These are phyloP conservation scores for Tachuris rubrigastra DNA, from an alignment of 2,113 vertebrate genomes.

Conservation along the genomic window DNA sequence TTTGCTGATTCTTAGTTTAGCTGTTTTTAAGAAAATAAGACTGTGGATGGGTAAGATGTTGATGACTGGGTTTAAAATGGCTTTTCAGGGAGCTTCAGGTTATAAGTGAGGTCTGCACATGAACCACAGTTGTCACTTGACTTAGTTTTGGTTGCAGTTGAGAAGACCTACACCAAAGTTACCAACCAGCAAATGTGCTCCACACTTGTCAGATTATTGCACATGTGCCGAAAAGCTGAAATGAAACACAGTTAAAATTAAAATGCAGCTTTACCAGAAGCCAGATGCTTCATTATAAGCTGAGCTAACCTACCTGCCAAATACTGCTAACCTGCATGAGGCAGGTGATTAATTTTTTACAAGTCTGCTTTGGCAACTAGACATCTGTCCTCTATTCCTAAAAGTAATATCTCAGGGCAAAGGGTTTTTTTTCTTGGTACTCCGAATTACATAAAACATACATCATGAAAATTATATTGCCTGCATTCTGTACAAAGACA, in stretches of 20 bases:
- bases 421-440: neutral
- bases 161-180: neutral
- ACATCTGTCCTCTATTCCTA: constrained; percentile 41
- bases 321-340: constrained; percentile 33
- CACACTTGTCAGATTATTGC: constrained; percentile 10
- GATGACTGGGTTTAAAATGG: neutral
- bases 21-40: neutral
- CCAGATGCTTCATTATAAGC: constrained; percentile 57
- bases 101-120: neutral
- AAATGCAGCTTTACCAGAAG: constrained; percentile 23
- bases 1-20: neutral
- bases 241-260: neutral
- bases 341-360: constrained; percentile 57
- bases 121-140: neutral
- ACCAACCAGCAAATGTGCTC: neutral
- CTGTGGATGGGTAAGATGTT: neutral
- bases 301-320: constrained; percentile 30
- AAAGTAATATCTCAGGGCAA: constrained; percentile 20
- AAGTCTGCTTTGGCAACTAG: constrained; percentile 21
- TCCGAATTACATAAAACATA: neutral
- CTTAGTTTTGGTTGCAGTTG: neutral
- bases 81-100: neutral
- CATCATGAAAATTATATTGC: neutral
- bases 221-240: neutral
- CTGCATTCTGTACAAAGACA: neutral